Conservation (phyloP, 2,113 vertebrate species). For the Alectura lathami region DNA sequence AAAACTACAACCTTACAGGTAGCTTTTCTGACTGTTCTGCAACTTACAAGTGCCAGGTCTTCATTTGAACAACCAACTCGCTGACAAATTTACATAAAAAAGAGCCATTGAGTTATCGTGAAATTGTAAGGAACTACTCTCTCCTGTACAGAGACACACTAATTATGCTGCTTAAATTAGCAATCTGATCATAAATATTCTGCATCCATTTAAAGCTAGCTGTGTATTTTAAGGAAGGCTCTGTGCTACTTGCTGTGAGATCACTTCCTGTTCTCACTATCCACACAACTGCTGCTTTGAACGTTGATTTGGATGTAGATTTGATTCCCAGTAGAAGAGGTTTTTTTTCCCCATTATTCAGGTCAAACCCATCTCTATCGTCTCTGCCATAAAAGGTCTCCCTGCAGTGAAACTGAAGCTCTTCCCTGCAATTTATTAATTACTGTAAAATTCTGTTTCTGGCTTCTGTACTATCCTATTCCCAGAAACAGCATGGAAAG, state of each 20-base stretch:
- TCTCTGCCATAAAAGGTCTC: background rate
- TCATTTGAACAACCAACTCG: background rate
- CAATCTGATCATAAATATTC: conserved; percentile 17
- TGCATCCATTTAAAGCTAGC: background rate
- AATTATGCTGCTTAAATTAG: conserved; percentile 16
- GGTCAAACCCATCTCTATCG: background rate
- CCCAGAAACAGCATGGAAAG: background rate
- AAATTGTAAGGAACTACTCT: background rate
- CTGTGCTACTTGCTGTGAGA: background rate
- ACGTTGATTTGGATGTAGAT: background rate
- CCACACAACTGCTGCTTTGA: background rate
- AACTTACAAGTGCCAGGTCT: background rate
- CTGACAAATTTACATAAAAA: background rate
- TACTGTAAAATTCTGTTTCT: background rate
- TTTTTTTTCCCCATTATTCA: background rate
- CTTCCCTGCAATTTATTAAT: background rate
- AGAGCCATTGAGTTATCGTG: background rate
- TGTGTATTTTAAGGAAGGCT: background rate
- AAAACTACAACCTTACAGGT: background rate
- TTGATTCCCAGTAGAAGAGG: background rate
- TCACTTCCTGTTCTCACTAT: background rate
- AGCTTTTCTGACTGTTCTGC: background rate
- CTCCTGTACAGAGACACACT: background rate
- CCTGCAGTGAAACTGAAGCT: background rate
- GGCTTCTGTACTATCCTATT: background rate